These are phyloP conservation scores for Teinopalpus imperialis DNA, from an alignment of 2,888 invertebrate genomes.

Conservation along the genomic window DNA sequence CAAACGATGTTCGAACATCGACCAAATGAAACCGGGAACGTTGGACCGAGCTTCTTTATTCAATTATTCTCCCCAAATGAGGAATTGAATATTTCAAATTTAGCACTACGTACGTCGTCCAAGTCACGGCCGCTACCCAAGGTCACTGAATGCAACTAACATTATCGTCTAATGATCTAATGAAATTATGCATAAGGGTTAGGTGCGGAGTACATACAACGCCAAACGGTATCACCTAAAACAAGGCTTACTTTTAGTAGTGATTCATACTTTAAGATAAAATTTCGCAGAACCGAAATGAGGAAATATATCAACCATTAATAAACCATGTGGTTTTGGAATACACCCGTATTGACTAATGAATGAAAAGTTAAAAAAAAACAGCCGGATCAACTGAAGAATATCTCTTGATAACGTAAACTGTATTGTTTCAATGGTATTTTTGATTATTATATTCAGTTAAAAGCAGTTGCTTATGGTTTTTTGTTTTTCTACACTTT, in stretches of 20 bases:
- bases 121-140: conserved; percentile 56
- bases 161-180: conserved; percentile 59
- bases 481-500: too few species aligned
- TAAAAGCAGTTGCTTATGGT: neutral
- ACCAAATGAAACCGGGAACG: neutral
- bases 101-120: conserved; percentile 42
- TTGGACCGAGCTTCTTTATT: conserved; percentile 32
- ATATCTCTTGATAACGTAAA: too few species aligned
- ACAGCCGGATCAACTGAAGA: too few species aligned
- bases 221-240: too few species aligned
- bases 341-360: too few species aligned
- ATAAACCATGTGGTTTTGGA: too few species aligned
- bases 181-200: conserved; percentile 61
- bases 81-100: conserved; percentile 61
- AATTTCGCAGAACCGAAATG: too few species aligned
- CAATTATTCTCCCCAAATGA: conserved; percentile 43
- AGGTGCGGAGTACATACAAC: neutral
- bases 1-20: conserved; percentile 2
- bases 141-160: conserved; percentile 43
- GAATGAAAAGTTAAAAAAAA: too few species aligned
- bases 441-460: neutral
- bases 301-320: too few species aligned
- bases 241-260: too few species aligned
- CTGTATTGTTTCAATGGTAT: neutral
- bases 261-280: too few species aligned